Conservation (phyloP, 2,113 vertebrate species). For the Tympanuchus pallidicinctus region DNA sequence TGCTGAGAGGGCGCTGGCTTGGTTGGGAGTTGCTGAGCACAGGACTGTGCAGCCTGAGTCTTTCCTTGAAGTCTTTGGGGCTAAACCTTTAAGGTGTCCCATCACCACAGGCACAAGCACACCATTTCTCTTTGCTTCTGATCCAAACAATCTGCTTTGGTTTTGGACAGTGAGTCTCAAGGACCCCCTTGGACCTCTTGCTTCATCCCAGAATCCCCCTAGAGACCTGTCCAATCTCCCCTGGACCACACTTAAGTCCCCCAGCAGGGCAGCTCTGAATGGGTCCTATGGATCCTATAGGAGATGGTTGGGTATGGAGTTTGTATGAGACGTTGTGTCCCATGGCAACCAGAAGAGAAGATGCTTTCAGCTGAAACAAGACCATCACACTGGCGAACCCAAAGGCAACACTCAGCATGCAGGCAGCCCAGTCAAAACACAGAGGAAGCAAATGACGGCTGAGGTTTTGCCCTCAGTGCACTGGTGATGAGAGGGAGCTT, state of each 20-base stretch:
- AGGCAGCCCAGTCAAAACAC: background rate
- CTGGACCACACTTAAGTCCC: too few species aligned
- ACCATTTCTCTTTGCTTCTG: background rate
- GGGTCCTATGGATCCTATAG: too few species aligned
- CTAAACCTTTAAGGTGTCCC: rapidly evolving
- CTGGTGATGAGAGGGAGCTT: background rate
- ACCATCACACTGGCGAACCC: background rate
- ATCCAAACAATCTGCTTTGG: background rate
- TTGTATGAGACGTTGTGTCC: too few species aligned
- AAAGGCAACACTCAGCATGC: background rate
- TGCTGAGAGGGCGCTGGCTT: background rate
- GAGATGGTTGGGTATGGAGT: too few species aligned
- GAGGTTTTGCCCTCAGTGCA: background rate
- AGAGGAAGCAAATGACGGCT: rapidly evolving
- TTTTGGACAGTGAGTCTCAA: too few species aligned
- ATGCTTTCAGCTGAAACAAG: background rate
- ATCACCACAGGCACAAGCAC: background rate
- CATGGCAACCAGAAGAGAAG: background rate
- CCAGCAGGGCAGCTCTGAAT: too few species aligned
- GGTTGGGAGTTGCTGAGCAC: background rate
- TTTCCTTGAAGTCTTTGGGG: background rate
- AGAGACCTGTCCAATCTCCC: too few species aligned
- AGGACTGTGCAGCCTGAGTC: rapidly evolving
- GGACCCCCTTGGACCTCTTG: too few species aligned
- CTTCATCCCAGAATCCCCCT: too few species aligned